phyloP scores from a whole-genome alignment of 1,140 invertebrate species.

The Temnothorax nylanderi region DNA sequence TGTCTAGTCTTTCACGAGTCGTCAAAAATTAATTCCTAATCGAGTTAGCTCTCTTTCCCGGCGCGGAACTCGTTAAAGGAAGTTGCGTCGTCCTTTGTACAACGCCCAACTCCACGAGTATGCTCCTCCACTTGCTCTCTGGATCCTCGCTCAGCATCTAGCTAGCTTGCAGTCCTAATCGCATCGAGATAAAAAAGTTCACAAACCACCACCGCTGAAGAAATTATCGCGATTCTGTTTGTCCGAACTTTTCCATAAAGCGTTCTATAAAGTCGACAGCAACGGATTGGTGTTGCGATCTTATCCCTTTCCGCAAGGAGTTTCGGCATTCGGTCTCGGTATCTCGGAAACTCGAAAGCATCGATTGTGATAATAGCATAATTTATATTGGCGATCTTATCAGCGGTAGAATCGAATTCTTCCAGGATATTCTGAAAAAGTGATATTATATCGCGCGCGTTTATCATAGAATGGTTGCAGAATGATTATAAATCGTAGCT shows the following conservation, averaged over 20 bases:
- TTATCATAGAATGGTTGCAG: background rate
- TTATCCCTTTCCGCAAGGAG: background rate
- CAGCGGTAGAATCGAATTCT: background rate
- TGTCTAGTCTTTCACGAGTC: constrained; percentile 35
- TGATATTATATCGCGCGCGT: background rate
- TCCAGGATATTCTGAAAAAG: background rate
- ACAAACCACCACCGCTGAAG: background rate
- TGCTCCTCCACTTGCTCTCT: background rate
- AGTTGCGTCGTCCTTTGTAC: constrained; percentile 47
- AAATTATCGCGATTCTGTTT: constrained; percentile 52
- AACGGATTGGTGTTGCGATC: background rate
- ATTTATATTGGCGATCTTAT: constrained; percentile 24
- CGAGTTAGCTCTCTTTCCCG: constrained; percentile 45
- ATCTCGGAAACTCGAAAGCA: background rate
- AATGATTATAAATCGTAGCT: background rate
- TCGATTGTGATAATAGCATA: background rate
- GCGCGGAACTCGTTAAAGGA: constrained; percentile 57
- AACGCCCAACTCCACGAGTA: background rate
- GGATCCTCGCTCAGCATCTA: background rate
- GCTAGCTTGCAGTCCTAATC: constrained; percentile 23
- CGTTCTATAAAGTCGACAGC: background rate
- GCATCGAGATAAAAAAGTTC: constrained; percentile 55
- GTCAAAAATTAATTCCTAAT: constrained; percentile 63
- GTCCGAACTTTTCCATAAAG: background rate
- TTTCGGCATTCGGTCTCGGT: background rate